A percentile compares a stretch with the other conserved stretches of the same genome.
These are phyloP conservation scores for Brachyistius frenatus DNA, from an alignment of 2,113 vertebrate genomes.

Conservation along the genomic window DNA sequence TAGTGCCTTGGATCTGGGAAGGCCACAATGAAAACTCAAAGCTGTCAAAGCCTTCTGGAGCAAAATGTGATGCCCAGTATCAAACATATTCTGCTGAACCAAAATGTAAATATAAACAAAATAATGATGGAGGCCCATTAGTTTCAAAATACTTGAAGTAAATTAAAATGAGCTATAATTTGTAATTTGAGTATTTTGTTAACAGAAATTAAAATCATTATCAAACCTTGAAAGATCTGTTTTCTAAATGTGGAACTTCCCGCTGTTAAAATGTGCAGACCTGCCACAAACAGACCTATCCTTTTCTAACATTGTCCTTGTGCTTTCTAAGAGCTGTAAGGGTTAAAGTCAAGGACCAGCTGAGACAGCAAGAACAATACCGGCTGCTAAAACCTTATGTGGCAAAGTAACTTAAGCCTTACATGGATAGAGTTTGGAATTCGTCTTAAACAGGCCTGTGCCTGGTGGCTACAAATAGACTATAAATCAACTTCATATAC, in stretches of 20 bases:
- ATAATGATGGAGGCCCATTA: no score
- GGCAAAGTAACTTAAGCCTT: neutral
- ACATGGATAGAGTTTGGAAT: neutral
- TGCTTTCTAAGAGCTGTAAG: neutral
- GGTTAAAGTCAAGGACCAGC: slow-evolving; percentile 37
- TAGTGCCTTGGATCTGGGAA: no score
- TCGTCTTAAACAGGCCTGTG: neutral
- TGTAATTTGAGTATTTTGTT: no score
- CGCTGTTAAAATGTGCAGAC: neutral
- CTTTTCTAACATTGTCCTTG: neutral
- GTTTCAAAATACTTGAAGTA: no score
- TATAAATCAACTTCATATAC: no score
- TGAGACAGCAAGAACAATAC: slow-evolving; percentile 45
- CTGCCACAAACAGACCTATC: slow-evolving; percentile 68
- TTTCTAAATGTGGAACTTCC: neutral
- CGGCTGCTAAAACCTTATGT: slow-evolving; percentile 60
- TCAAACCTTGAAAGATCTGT: neutral
- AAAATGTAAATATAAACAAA: no score
- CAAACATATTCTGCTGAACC: no score
- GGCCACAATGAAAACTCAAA: no score
- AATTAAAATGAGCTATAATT: no score
- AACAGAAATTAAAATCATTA: no score
- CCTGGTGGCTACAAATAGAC: neutral
- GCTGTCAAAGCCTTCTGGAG: no score
- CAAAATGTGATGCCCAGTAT: no score